These are phyloP conservation scores for Condylostylus longicornis DNA, from an alignment of 1,140 invertebrate species.

Conservation along the genomic window DNA sequence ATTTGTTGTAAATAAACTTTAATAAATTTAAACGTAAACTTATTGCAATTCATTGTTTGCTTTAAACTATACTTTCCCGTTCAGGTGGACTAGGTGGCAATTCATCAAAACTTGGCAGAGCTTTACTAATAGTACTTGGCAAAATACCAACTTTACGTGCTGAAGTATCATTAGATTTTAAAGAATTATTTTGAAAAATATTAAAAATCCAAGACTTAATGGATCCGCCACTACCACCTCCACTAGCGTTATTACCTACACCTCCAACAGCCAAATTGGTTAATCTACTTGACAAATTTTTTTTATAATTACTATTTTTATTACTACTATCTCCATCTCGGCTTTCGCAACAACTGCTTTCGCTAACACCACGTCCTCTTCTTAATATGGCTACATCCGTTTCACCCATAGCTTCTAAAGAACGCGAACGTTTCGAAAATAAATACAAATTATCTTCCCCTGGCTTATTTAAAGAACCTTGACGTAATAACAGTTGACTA, in stretches of 20 bases:
- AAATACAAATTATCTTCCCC: conserved; percentile 34
- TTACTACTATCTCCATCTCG: conserved; percentile 20
- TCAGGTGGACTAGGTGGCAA: conserved; percentile 16
- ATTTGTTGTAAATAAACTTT: too few species aligned
- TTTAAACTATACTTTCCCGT: conserved; percentile 32
- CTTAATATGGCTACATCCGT: conserved; percentile 23
- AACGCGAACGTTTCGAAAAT: conserved; percentile 57
- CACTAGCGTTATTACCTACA: conserved; percentile 1
- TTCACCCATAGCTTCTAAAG: conserved; percentile 51
- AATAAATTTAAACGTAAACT: too few species aligned
- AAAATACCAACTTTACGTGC: conserved; percentile 18
- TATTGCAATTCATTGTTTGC: too few species aligned
- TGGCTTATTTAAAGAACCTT: conserved; percentile 35
- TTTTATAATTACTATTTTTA: conserved; percentile 8
- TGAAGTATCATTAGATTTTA: conserved; percentile 12
- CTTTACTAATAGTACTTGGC: conserved; percentile 18
- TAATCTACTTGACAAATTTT: conserved; percentile 1
- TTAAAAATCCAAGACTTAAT: conserved; percentile 52
- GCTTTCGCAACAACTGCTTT: conserved; percentile 27
- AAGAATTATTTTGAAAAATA: conserved; percentile 34
- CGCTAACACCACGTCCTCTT: conserved; percentile 22
- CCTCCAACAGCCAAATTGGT: conserved; percentile 16
- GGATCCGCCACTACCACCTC: conserved; percentile 34
- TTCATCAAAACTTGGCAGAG: conserved; percentile 20
- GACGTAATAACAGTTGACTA: conserved; percentile 37